A percentile compares a stretch with the other conserved stretches of the same genome.
Evolutionary conservation across 2,113 vertebrate species (phyloP).

Genomic region (Paradoxurus hermaphroditus): DNA sequence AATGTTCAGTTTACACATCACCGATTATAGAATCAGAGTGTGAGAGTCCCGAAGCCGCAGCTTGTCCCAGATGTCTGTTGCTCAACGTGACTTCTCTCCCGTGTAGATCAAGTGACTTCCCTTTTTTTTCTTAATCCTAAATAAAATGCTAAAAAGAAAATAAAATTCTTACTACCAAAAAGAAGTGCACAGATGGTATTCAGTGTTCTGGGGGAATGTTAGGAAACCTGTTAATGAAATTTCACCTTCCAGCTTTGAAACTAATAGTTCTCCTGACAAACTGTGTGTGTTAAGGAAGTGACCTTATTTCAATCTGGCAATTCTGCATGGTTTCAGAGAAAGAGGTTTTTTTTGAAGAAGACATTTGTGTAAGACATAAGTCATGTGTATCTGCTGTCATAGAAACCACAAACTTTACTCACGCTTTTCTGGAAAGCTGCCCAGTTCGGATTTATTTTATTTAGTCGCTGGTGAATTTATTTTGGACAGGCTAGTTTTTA

Average conservation of each 20-base stretch:
- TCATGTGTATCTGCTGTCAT: conserved; percentile 39
- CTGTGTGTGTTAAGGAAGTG: neutral
- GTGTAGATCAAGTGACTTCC: conserved; percentile 49
- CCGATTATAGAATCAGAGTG: neutral
- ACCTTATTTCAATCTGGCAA: conserved; percentile 43
- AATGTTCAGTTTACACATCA: neutral
- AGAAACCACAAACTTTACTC: conserved; percentile 37
- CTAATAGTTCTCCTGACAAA: neutral
- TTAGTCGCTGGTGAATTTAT: neutral
- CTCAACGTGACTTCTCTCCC: neutral
- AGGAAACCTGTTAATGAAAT: conserved; percentile 30
- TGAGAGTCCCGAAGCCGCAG: neutral
- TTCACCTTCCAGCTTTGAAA: neutral
- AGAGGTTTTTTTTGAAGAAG: neutral
- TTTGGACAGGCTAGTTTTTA: conserved; percentile 16
- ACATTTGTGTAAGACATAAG: conserved; percentile 46
- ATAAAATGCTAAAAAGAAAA: conserved; percentile 33
- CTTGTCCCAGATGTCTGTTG: conserved; percentile 42
- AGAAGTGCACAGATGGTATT: neutral
- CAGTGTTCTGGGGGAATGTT: neutral
- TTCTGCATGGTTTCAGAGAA: conserved; percentile 8
- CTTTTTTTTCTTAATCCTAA: conserved; percentile 47
- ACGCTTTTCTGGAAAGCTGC: conserved; percentile 29
- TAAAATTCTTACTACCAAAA: neutral
- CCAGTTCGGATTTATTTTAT: conserved; percentile 31